Base-by-base conservation (phyloP, 2,888 invertebrate genomes). In the Deilephila elpenor region DNA sequence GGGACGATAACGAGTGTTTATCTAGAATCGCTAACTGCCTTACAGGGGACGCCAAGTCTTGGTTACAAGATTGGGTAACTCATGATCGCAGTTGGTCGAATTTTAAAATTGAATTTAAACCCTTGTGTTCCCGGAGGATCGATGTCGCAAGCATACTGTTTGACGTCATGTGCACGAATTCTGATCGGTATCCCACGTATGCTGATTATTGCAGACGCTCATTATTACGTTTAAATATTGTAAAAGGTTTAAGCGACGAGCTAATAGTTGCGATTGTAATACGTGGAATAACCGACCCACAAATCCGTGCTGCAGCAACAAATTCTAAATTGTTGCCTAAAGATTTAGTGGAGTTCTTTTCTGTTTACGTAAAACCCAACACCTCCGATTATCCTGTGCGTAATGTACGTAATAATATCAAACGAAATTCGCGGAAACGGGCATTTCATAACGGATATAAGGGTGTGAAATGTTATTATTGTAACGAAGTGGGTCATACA, bases 1-100 rank as follows among this genome's bases (percentile, higher is more conserved):
- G 77, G 77, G 44, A 51, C n/a, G 73, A 75, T 74, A 29, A 71
- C 19, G 75, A 77, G 32, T 77, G 77, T 61, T 37, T 77, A n/a
- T 73, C 75, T 3, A 74, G 77, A 8, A 71, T 75, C 6, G 75
- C 73, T 4, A 59, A 8, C n/a, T 75, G 74, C 56, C 71, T 77
- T 0, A 75, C 73, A 20, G 77, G 77, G 4, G 77, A 74, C 59
- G 75, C 77, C 1, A 70, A 44, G 17, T n/a, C 20, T 7, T 75
- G 73, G 75, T 29, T 75, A 2, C 29, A 64, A 25, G 71, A 75
- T 29, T 74, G 72, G 74, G 60, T 62, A 4, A 71, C 67, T 25
- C 59, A 17, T 17, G 75, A 75, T 37, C 74, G 75, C 2, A 70
- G 64, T 8, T 76, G 75, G 74, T 19, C 67, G 25, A 73, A 70